phyloP scores from a whole-genome alignment of 1,140 invertebrate genomes.

The Orchestia grillus region DNA sequence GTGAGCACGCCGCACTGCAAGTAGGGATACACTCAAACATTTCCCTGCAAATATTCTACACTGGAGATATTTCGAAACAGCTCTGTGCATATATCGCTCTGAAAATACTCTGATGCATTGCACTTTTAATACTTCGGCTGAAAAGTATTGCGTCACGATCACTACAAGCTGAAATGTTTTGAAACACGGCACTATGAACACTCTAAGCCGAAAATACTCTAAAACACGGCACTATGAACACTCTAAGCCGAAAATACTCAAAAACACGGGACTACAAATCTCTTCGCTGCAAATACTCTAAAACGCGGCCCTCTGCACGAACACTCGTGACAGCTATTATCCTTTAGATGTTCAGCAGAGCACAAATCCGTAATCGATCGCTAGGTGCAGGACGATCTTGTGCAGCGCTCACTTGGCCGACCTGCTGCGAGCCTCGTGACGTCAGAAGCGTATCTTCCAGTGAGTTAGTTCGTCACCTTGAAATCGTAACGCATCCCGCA shows the following conservation, averaged over 20 bases:
- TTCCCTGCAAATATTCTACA: too few relatives aligned
- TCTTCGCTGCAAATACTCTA: not conserved
- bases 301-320: not conserved
- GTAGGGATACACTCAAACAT: too few relatives aligned
- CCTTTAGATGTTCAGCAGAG: not conserved
- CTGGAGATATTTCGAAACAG: too few relatives aligned
- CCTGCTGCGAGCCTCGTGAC: not conserved
- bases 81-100: too few relatives aligned
- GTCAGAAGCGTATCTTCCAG: not conserved
- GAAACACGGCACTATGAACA: not conserved
- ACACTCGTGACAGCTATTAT: not conserved
- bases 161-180: too few relatives aligned
- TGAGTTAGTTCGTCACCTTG: not conserved
- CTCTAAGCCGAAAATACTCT: not conserved
- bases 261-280: not conserved
- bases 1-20: too few relatives aligned
- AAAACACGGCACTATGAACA: not conserved
- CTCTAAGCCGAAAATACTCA: not conserved
- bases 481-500: not conserved
- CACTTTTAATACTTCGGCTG: too few relatives aligned
- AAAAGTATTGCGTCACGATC: too few relatives aligned
- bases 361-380: constrained; percentile 21
- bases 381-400: not conserved
- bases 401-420: not conserved
- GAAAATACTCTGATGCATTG: too few relatives aligned